A percentile compares a stretch with the other conserved stretches of the same genome.
Conservation (phyloP, 30 jellyfish, hydroid and myxozoan genomes). For the Aurelia sp. region DNA sequence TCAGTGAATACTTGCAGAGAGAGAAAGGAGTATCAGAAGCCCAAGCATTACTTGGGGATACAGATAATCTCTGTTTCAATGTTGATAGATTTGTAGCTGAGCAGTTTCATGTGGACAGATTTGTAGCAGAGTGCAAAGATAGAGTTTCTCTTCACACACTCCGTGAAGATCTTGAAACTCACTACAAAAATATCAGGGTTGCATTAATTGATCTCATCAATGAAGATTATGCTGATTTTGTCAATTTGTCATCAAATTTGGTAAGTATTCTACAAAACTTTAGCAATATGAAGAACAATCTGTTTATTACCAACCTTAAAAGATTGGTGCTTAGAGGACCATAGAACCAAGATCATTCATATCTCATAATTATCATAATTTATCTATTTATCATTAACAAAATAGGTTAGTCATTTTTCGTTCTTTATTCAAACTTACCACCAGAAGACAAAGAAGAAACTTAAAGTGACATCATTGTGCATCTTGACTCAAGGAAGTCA, state of each 20-base stretch:
- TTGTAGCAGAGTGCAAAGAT: constrained; percentile 87
- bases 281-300: not conserved
- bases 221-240: constrained; percentile 95
- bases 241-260: constrained; percentile 87
- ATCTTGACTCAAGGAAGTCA: no score
- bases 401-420: no score
- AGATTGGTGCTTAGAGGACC: not conserved
- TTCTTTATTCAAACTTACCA: no score
- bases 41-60: constrained; percentile 7
- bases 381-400: no score
- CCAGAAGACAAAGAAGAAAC: no score
- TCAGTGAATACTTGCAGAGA: not conserved
- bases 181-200: constrained; percentile 86
- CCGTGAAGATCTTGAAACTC: constrained; percentile 89
- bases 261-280: constrained; percentile 27
- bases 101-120: constrained; percentile 82
- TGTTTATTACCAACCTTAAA: not conserved
- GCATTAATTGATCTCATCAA: constrained; percentile 90
- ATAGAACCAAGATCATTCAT: no score
- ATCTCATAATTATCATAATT: no score
- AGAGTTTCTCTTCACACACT: constrained; percentile 74
- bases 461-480: no score
- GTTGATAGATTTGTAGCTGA: constrained; percentile 66
- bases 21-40: constrained; percentile 10
- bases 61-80: constrained; percentile 68